These are phyloP conservation scores for Melanostoma mellinum DNA, from an alignment of 2,888 invertebrate species.

Conservation along the genomic window DNA sequence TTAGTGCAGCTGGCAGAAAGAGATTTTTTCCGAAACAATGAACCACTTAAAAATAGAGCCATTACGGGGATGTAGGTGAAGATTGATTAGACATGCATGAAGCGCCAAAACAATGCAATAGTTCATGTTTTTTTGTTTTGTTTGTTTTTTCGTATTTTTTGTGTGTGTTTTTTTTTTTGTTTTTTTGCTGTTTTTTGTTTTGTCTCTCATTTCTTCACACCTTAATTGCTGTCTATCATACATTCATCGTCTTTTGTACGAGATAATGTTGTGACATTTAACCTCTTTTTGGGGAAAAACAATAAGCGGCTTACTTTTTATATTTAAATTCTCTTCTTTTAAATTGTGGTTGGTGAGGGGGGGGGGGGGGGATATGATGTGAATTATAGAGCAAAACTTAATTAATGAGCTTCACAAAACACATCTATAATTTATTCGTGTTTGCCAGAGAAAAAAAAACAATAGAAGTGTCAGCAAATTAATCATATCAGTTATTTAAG, in stretches of 20 bases:
- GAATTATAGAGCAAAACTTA: no score
- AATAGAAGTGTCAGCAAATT: no score
- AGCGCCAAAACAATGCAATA: constrained; percentile 50
- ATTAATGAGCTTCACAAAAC: no score
- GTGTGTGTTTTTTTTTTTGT: constrained; percentile 15
- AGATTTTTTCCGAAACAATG: constrained; percentile 40
- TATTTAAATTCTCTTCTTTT: no score
- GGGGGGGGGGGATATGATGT: no score
- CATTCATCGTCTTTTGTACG: constrained; percentile 24
- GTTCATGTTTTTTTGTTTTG: constrained; percentile 46
- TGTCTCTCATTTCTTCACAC: constrained; percentile 45
- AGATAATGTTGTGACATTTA: constrained; percentile 46
- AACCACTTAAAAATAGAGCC: constrained; percentile 28
- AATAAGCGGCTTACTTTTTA: no score
- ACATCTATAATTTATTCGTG: no score
- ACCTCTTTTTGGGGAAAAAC: constrained; percentile 30
- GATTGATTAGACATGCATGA: constrained; percentile 64
- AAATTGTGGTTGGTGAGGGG: no score
- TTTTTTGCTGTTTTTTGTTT: constrained; percentile 11
- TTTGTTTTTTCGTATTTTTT: not conserved
- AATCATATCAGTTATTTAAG: no score
- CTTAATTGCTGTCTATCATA: constrained; percentile 43
- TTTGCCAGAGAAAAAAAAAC: no score
- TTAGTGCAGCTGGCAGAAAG: constrained; percentile 12
- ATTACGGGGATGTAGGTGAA: constrained; percentile 60